Evolutionary conservation across 1,140 invertebrate species (phyloP).

Genomic region (Drosophila ficusphila): DNA sequence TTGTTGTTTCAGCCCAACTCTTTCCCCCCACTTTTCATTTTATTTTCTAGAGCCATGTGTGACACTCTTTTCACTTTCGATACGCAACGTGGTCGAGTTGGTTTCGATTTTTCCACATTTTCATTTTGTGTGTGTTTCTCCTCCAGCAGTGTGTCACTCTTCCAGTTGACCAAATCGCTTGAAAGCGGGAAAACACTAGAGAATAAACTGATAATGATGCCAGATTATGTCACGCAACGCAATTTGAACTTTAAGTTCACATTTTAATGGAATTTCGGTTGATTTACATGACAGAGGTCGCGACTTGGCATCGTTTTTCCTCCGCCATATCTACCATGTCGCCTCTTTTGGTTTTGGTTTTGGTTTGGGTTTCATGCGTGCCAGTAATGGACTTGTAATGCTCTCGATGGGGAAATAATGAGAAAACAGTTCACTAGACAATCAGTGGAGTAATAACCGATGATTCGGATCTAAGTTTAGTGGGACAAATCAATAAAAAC

Average conservation of each 20-base stretch:
- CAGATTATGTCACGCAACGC: slow-evolving; percentile 75
- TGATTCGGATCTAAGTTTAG: background rate
- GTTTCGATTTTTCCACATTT: slow-evolving; percentile 35
- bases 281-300: slow-evolving; percentile 76
- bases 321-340: slow-evolving; percentile 12
- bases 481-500: background rate
- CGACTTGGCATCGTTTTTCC: slow-evolving; percentile 68
- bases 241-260: slow-evolving; percentile 76
- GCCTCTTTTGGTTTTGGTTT: background rate
- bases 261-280: slow-evolving; percentile 81
- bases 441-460: background rate
- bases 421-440: background rate
- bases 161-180: slow-evolving; percentile 45
- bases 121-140: slow-evolving; percentile 15
- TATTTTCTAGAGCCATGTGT: slow-evolving; percentile 24
- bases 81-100: slow-evolving; percentile 62
- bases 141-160: slow-evolving; percentile 24
- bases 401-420: slow-evolving; percentile 1
- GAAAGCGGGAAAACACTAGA: slow-evolving; percentile 6
- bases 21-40: slow-evolving; percentile 3
- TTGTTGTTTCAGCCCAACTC: slow-evolving; percentile 1
- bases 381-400: slow-evolving; percentile 16
- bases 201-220: slow-evolving; percentile 66
- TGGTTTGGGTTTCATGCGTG: slow-evolving; percentile 31
- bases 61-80: slow-evolving; percentile 78